Conservation (phyloP, 2,888 invertebrate species). For the Aromia moschata region DNA sequence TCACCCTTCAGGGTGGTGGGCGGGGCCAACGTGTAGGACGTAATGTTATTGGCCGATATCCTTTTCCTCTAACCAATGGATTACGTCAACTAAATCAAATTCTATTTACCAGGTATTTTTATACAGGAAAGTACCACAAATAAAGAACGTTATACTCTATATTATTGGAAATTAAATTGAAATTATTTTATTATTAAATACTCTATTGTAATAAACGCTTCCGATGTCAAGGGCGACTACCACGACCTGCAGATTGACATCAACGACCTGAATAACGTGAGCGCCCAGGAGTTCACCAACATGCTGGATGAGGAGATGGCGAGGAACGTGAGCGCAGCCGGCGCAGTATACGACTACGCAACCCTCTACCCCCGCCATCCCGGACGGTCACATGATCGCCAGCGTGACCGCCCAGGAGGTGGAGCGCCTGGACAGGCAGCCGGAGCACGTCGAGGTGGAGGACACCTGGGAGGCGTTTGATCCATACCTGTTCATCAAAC, state of each 20-base stretch:
- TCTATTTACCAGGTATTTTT: too few species aligned
- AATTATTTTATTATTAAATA: too few species aligned
- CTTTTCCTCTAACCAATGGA: too few species aligned
- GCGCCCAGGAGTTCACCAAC: conserved; percentile 65
- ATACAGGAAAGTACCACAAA: too few species aligned
- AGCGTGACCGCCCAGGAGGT: conserved; percentile 53
- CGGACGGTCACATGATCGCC: conserved; percentile 54
- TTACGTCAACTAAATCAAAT: too few species aligned
- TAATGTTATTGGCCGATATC: too few species aligned
- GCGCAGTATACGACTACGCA: conserved; percentile 57
- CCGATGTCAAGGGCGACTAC: conserved; percentile 59
- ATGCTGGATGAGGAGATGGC: conserved; percentile 66
- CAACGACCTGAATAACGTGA: conserved; percentile 59
- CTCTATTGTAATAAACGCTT: too few species aligned
- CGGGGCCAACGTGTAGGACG: too few species aligned
- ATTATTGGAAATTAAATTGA: too few species aligned
- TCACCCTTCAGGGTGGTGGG: too few species aligned
- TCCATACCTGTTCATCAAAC: conserved; percentile 91
- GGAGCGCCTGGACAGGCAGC: conserved; percentile 57
- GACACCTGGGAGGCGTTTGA: conserved; percentile 85
- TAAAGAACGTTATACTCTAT: too few species aligned
- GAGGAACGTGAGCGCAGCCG: conserved; percentile 52
- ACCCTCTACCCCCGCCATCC: conserved; percentile 51
- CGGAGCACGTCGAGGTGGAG: conserved; percentile 61
- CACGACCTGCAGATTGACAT: conserved; percentile 60